Percentiles rank a stretch among this genome's conserved stretches.
Conservation (phyloP, 2,888 invertebrate genomes). For the Griposia aprilina region DNA sequence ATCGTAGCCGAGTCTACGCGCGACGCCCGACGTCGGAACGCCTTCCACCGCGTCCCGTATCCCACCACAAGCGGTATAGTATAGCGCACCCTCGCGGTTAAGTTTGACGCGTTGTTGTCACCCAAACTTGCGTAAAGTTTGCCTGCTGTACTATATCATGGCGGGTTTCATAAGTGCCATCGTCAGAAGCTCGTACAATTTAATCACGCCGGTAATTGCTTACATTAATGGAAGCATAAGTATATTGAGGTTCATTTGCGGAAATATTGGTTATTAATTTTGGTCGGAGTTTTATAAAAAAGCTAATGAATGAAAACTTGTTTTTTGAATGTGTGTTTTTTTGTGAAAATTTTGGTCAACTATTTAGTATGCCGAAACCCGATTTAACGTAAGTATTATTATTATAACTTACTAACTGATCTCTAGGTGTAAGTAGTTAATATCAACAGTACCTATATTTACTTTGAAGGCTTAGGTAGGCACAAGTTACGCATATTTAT, state of each 20-base stretch:
- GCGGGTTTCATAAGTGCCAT: conserved; percentile 52
- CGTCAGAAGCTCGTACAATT: conserved; percentile 48
- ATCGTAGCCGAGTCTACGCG: conserved; percentile 62
- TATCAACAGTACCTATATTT: background rate
- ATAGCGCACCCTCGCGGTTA: conserved; percentile 52
- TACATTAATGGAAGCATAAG: conserved; percentile 25
- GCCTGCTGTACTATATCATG: conserved; percentile 47
- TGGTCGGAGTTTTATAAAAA: background rate
- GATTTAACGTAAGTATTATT: background rate
- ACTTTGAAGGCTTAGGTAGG: conserved; percentile 5
- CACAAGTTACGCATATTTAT: conserved; percentile 23
- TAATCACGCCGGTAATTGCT: conserved; percentile 52
- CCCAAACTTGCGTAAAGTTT: conserved; percentile 62
- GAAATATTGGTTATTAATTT: conserved; percentile 11
- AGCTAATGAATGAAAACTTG: background rate
- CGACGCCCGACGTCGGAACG: conserved; percentile 57
- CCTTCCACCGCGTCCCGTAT: conserved; percentile 48
- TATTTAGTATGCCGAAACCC: background rate
- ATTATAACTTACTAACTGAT: background rate
- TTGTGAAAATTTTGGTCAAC: background rate
- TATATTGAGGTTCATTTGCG: conserved; percentile 21
- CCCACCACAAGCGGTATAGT: conserved; percentile 43
- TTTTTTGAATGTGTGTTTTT: background rate
- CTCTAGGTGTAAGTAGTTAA: background rate
- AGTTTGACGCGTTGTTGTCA: conserved; percentile 54